phyloP scores from a whole-genome alignment of 2,888 invertebrate genomes.

The Micoletzkya japonica region DNA sequence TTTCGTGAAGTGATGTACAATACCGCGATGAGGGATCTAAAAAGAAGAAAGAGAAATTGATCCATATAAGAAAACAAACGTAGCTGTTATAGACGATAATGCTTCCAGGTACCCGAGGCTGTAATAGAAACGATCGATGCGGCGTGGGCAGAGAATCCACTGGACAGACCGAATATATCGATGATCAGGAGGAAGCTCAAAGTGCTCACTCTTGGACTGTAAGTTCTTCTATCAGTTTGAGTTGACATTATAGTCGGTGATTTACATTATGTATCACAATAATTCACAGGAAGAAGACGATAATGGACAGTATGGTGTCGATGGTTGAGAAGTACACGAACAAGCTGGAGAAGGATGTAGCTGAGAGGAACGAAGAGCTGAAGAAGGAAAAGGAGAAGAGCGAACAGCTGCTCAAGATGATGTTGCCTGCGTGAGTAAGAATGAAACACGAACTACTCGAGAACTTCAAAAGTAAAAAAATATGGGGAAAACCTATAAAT shows the following conservation, averaged over 20 bases:
- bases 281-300: slow-evolving; percentile 71
- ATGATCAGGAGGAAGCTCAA: slow-evolving; percentile 39
- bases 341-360: slow-evolving; percentile 87
- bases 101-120: slow-evolving; percentile 31
- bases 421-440: slow-evolving; percentile 44
- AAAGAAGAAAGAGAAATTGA: too few relatives aligned
- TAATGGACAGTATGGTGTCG: slow-evolving; percentile 95
- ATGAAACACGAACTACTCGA: not conserved
- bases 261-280: not conserved
- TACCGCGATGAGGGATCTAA: too few relatives aligned
- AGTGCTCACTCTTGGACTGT: slow-evolving; percentile 39
- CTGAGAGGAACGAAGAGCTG: slow-evolving; percentile 82
- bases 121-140: slow-evolving; percentile 37
- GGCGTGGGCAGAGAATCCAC: slow-evolving; percentile 40
- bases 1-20: too few relatives aligned
- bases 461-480: not conserved
- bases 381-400: slow-evolving; percentile 95
- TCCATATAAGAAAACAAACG: too few relatives aligned
- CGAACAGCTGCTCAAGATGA: slow-evolving; percentile 70
- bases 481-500: not conserved
- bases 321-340: slow-evolving; percentile 97
- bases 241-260: not conserved
- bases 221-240: not conserved
- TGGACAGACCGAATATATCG: slow-evolving; percentile 35
- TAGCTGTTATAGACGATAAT: too few relatives aligned